Evolutionary conservation across 2,113 vertebrate species (phyloP), one percentile per base, ranked within the genome.

Genomic region (Dicerorhinus sumatrensis): DNA sequence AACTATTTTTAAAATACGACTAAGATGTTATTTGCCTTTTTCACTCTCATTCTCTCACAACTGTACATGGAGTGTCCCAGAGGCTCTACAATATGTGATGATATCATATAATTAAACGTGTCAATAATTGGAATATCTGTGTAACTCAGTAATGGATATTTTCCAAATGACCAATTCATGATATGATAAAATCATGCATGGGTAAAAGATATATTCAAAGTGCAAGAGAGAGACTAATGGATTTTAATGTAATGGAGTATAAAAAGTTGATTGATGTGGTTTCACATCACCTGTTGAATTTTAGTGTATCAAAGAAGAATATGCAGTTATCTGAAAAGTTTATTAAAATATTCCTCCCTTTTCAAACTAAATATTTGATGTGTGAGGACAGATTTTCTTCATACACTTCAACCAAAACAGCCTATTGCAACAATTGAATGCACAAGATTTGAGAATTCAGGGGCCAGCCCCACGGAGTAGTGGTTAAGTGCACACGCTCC

Each of bases 361-460:
- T 89, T 94, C 72, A 94, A 96, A 58, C 67, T 51, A 91, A 91
- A 73, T 65, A 48, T 23, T 46, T 92, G 33, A 90, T 58, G 14
- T 77, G 20, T 62, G 7, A 81, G 36, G 25, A 39, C 80, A 97
- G 23, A 56, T 88, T 80, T 89, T 89, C 72, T 62, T 83, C 70
- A 81, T 36, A 56, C 16, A 54, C 46, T 77, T 94, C 9, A 93
- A 69, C 54, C 46, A 56, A 90, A 96, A 60, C 1, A 73, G 76
- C 33, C 48, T 51, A 73, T 1, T 46, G 1, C 23, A 77, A 88
- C 27, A 69, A 89, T 0, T 77, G 62, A 91, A 72, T 54, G 72
- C 39, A 91, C 25, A 95, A 83, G 60, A 33, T 65, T 13, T 18
- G 42, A 85, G 48, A 92, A 93, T n/a, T 69, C 73, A 91, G 69